A percentile compares a stretch with the other conserved stretches of the same genome.
phyloP scores from a whole-genome alignment of 2,797 vertebrate species.

The Enteromius radiatus region DNA sequence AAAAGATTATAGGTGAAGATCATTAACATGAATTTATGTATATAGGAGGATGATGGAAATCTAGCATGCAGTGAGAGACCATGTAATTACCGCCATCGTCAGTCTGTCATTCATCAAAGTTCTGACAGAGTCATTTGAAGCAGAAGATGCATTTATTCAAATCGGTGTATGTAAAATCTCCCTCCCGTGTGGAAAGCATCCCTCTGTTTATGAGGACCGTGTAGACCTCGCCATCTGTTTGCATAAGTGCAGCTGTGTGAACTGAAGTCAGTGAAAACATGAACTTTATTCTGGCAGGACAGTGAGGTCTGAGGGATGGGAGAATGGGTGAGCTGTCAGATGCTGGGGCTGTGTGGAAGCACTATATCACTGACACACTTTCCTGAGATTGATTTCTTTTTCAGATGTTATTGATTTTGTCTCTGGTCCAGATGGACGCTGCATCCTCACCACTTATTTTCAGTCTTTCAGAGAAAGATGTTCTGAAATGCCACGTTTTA shows the following conservation, averaged over 20 bases:
- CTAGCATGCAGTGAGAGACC: constrained; percentile 11
- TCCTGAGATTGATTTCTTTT: constrained; percentile 72
- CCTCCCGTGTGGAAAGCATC: not conserved
- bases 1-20: constrained; percentile 71
- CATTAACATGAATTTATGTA: constrained; percentile 70
- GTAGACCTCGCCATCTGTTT: constrained; percentile 1
- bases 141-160: not conserved
- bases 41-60: constrained; percentile 59
- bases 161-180: not conserved
- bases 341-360: constrained; percentile 16
- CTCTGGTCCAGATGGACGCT: constrained; percentile 68
- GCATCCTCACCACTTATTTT: constrained; percentile 69
- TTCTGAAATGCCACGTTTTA: constrained; percentile 29
- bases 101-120: constrained; percentile 30
- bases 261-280: constrained; percentile 2
- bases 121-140: not conserved
- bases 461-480: constrained; percentile 42
- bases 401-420: constrained; percentile 77
- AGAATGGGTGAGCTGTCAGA: constrained; percentile 32
- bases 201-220: not conserved
- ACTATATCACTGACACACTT: constrained; percentile 39
- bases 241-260: not conserved
- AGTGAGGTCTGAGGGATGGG: not conserved
- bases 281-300: constrained; percentile 17
- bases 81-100: constrained; percentile 31